These are phyloP conservation scores for Raphicerus campestris DNA, from an alignment of 2,113 vertebrate genomes.

Conservation along the genomic window DNA sequence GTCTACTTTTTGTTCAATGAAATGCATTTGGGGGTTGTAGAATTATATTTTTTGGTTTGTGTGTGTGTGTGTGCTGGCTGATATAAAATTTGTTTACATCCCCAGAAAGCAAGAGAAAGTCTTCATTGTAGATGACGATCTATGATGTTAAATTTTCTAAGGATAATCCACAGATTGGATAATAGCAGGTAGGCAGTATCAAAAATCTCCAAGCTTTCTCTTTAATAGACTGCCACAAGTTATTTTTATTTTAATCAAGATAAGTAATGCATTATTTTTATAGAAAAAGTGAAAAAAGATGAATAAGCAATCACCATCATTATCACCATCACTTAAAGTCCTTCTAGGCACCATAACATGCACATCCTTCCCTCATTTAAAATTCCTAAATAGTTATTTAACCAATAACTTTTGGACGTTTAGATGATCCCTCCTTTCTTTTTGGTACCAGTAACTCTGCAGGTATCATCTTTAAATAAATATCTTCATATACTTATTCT, in stretches of 20 bases:
- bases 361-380: background rate
- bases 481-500: background rate
- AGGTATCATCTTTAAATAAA: conserved; percentile 28
- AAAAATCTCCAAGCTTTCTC: background rate
- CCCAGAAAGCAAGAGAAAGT: background rate
- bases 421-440: background rate
- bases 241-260: conserved; percentile 50
- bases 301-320: background rate
- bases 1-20: background rate
- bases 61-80: background rate
- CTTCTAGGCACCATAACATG: background rate
- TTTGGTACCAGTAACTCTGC: background rate
- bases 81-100: conserved; percentile 31
- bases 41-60: background rate
- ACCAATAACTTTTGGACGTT: background rate
- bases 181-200: background rate
- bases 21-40: background rate
- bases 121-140: background rate
- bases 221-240: background rate
- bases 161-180: conserved; percentile 2
- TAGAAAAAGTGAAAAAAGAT: background rate
- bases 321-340: background rate
- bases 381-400: conserved; percentile 2
- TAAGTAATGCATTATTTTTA: conserved; percentile 4
- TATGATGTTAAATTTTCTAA: conserved; percentile 30